A percentile compares a stretch with the other conserved stretches of the same genome.
Conservation (phyloP, 2,888 invertebrate species). For the Drosophila silvestris region DNA sequence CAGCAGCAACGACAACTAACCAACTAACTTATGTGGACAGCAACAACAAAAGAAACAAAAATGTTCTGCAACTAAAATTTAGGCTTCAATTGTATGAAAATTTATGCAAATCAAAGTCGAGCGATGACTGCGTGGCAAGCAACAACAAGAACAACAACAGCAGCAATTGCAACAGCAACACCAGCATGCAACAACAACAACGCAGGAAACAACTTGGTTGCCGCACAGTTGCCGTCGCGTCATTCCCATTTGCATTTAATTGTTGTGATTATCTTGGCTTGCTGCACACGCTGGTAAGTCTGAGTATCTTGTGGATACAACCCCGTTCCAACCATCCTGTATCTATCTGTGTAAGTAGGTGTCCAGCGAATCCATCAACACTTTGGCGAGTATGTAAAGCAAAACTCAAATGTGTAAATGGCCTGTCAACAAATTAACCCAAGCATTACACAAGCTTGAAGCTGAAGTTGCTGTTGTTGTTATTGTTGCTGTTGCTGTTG, state of each 20-base stretch:
- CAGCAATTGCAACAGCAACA: conserved; percentile 34
- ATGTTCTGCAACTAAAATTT: conserved; percentile 68
- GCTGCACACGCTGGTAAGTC: conserved; percentile 82
- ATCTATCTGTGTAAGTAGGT: conserved; percentile 31
- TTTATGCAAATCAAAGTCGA: conserved; percentile 73
- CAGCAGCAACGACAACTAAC: conserved; percentile 32
- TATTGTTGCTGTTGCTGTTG: conserved; percentile 8
- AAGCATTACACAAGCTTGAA: conserved; percentile 51
- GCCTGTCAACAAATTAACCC: conserved; percentile 79
- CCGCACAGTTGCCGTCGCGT: conserved; percentile 68
- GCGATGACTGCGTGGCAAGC: conserved; percentile 73
- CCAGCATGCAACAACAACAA: conserved; percentile 36
- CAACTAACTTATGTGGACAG: conserved; percentile 42
- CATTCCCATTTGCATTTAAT: conserved; percentile 83
- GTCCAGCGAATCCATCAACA: conserved; percentile 52
- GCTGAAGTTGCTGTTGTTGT: conserved; percentile 13
- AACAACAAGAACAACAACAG: conserved; percentile 50
- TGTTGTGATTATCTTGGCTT: conserved; percentile 84
- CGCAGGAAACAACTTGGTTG: conserved; percentile 50
- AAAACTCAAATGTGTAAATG: conserved; percentile 65
- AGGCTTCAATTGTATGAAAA: conserved; percentile 76
- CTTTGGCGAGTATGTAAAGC: conserved; percentile 49
- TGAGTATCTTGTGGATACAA: conserved; percentile 43
- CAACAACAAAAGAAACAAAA: conserved; percentile 49
- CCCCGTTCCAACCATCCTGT: neutral